These are phyloP conservation scores for Hucho hucho DNA, from an alignment of 2,113 vertebrate genomes.

Conservation along the genomic window DNA sequence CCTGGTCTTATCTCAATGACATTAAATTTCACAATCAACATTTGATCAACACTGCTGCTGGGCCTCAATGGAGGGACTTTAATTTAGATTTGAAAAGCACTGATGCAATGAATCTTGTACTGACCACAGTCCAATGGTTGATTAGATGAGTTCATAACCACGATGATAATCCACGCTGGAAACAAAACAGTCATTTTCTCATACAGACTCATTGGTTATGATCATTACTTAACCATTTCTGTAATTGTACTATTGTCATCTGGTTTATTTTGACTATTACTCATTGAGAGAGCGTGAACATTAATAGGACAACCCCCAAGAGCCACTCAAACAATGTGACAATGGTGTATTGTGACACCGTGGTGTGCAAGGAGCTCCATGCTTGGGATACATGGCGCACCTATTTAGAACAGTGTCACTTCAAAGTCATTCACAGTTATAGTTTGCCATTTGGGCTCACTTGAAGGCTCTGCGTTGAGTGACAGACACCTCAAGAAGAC, in stretches of 20 bases:
- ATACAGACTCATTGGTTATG: not conserved
- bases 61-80: not conserved
- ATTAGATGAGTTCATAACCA: conserved; percentile 2
- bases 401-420: conserved; percentile 1
- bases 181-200: not conserved
- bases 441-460: not conserved
- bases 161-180: not conserved
- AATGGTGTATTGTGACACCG: not conserved
- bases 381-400: not conserved
- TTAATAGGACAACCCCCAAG: not conserved
- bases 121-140: not conserved
- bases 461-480: not conserved
- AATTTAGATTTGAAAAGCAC: not conserved
- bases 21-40: no score
- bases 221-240: not conserved
- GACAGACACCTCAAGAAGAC: not conserved
- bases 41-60: not conserved
- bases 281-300: not conserved
- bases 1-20: no score
- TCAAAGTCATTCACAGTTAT: not conserved
- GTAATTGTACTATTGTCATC: not conserved
- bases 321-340: not conserved
- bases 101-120: not conserved
- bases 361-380: not conserved
- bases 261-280: not conserved